Evolutionary conservation across 1,140 invertebrate species (phyloP).

Genomic region (Campoletis sonorensis): DNA sequence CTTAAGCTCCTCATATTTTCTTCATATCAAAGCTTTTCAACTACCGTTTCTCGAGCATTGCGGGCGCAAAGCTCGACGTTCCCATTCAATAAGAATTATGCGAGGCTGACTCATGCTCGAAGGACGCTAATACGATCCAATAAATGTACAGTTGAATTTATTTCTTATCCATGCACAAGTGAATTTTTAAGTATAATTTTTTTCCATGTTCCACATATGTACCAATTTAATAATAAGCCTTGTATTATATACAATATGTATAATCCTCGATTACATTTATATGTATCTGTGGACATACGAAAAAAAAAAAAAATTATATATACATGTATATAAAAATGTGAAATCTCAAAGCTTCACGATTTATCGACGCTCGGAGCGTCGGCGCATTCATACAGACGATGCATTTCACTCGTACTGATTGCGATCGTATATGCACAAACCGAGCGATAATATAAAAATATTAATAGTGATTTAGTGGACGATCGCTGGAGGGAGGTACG

Average conservation of each 20-base stretch:
- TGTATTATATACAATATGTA: not conserved
- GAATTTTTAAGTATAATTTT: not conserved
- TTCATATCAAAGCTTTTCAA: slow-evolving; percentile 46
- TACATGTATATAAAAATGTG: not conserved
- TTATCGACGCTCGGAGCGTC: slow-evolving; percentile 29
- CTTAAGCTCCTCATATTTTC: slow-evolving; percentile 26
- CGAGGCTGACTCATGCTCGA: slow-evolving; percentile 1
- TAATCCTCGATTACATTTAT: not conserved
- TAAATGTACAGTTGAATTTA: slow-evolving; percentile 42
- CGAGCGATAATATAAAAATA: slow-evolving; percentile 27
- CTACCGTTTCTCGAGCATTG: slow-evolving; percentile 23
- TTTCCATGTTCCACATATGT: not conserved
- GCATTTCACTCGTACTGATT: slow-evolving; percentile 43
- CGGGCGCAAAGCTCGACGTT: not conserved
- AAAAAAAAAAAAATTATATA: too few species aligned
- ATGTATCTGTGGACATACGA: not conserved
- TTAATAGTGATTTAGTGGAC: slow-evolving; percentile 44
- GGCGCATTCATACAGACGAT: slow-evolving; percentile 17
- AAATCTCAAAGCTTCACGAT: slow-evolving; percentile 15
- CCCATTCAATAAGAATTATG: slow-evolving; percentile 34
- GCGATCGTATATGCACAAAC: slow-evolving; percentile 30
- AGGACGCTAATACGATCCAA: slow-evolving; percentile 38
- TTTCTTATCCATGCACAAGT: slow-evolving; percentile 23
- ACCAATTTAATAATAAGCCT: slow-evolving; percentile 17
- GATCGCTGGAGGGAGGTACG: slow-evolving; percentile 22